Percentiles rank a stretch among this genome's conserved stretches.
Evolutionary conservation across 1,140 invertebrate genomes (phyloP).

Genomic region (Homalodisca vitripennis): DNA sequence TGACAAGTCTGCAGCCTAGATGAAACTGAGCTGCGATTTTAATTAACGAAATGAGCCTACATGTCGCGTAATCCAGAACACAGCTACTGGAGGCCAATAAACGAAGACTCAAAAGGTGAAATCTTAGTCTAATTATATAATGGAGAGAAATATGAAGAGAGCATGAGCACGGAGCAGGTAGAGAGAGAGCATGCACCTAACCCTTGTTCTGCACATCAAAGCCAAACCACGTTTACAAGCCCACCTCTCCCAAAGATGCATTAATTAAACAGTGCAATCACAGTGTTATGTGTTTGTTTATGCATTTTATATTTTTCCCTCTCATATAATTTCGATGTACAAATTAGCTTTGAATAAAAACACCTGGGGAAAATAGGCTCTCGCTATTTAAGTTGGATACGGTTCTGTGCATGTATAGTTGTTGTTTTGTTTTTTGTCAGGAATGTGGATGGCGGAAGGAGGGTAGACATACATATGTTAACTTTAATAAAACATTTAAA

Average conservation of each 20-base stretch:
- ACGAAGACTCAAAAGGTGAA: background rate
- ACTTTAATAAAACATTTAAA: no score
- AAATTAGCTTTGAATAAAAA: conserved; percentile 6
- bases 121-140: conserved; percentile 29
- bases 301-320: conserved; percentile 18
- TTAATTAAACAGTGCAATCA: conserved; percentile 25
- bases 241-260: conserved; percentile 21
- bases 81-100: background rate
- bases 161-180: background rate
- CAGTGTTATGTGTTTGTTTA: background rate
- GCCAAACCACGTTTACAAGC: background rate
- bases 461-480: background rate
- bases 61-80: background rate
- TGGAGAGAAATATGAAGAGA: background rate
- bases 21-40: background rate
- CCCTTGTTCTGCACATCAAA: conserved; percentile 18
- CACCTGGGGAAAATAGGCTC: no score
- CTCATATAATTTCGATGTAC: background rate
- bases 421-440: no score
- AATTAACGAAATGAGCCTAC: background rate
- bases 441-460: no score
- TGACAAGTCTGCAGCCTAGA: no score
- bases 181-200: background rate
- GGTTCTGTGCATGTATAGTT: no score
- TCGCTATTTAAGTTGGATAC: no score